phyloP scores from a whole-genome alignment of 2,888 invertebrate species.

The Miltochrista miniata region DNA sequence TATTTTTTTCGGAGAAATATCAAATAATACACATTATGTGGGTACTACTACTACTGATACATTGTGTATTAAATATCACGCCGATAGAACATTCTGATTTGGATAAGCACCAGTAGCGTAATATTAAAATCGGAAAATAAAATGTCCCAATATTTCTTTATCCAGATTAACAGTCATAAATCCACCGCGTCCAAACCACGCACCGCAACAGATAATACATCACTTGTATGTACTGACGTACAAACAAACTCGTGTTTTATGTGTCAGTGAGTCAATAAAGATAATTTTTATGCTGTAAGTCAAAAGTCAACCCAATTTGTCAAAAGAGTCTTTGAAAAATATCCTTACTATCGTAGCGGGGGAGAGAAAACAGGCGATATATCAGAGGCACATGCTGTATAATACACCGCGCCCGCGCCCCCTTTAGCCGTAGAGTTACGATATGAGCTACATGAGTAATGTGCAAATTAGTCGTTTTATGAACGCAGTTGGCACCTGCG shows the following conservation, averaged over 20 bases:
- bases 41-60: too few relatives aligned
- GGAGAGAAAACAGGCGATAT: conserved; percentile 11
- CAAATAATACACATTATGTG: too few relatives aligned
- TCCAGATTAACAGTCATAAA: conserved; percentile 9
- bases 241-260: conserved; percentile 12
- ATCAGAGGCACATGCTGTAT: conserved; percentile 23
- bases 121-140: conserved; percentile 1
- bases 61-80: background rate
- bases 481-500: conserved; percentile 1
- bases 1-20: too few relatives aligned
- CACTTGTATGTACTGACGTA: background rate
- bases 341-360: conserved; percentile 16
- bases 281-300: conserved; percentile 32
- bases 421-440: conserved; percentile 15
- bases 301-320: conserved; percentile 33
- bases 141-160: conserved; percentile 1
- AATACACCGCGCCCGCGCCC: conserved; percentile 22
- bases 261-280: conserved; percentile 34
- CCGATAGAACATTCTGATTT: background rate
- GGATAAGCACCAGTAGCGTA: background rate
- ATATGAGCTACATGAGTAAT: conserved; percentile 27
- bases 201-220: background rate
- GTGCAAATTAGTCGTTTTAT: conserved; percentile 30
- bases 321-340: too few relatives aligned
- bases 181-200: conserved; percentile 3